Conservation (phyloP, 2,888 invertebrate genomes). For the Creontiades dilutus region DNA sequence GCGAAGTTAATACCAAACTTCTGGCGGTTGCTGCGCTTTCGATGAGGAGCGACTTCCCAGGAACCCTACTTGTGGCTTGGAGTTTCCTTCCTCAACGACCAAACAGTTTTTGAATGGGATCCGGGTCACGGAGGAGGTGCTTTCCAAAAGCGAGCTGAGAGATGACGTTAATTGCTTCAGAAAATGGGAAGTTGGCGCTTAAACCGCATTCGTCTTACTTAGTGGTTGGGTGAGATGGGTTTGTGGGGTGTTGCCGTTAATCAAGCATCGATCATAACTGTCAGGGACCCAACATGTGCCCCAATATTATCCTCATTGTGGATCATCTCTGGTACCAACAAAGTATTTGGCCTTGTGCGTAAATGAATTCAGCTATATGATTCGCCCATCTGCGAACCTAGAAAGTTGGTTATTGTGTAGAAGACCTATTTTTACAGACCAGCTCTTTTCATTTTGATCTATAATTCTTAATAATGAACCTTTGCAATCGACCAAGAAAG, state of each 20-base stretch:
- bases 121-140: slow-evolving; percentile 20
- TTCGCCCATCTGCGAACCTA: background rate
- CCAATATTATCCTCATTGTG: background rate
- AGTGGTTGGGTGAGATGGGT: background rate
- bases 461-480: too few species aligned
- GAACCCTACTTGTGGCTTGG: slow-evolving; percentile 6
- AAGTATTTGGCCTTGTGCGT: background rate
- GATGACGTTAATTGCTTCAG: slow-evolving; percentile 32
- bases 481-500: too few species aligned
- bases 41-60: background rate
- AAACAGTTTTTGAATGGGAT: background rate
- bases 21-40: slow-evolving; percentile 36
- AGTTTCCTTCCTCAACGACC: background rate
- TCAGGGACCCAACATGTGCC: background rate
- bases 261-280: slow-evolving; percentile 1
- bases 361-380: background rate
- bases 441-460: too few species aligned
- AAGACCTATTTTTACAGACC: too few species aligned
- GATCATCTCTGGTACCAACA: background rate
- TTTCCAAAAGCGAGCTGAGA: background rate
- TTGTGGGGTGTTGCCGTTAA: background rate
- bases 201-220: slow-evolving; percentile 12
- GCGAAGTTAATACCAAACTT: slow-evolving; percentile 60
- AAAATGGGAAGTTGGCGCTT: slow-evolving; percentile 29
- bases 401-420: background rate